A percentile compares a stretch with the other conserved stretches of the same genome.
Evolutionary conservation across 2,888 invertebrate species (phyloP).

Genomic region (Tachina fera): DNA sequence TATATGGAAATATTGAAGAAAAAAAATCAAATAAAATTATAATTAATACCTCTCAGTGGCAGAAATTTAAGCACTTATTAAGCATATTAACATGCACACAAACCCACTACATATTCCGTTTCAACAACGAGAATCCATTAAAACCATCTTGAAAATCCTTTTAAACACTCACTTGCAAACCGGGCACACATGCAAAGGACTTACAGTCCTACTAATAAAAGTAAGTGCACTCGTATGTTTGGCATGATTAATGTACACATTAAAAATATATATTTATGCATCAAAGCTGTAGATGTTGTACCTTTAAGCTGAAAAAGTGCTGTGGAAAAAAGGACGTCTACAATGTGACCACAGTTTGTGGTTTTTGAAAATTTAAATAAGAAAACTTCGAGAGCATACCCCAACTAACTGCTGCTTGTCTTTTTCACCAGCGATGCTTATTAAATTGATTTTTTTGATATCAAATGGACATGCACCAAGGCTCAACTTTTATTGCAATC

Average conservation of each 20-base stretch:
- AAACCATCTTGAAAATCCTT: slow-evolving; percentile 41
- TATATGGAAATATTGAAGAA: no score
- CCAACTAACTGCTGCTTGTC: neutral
- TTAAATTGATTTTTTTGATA: slow-evolving; percentile 26
- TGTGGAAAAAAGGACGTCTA: slow-evolving; percentile 23
- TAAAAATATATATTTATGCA: neutral
- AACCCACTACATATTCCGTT: neutral
- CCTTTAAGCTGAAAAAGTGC: slow-evolving; percentile 28
- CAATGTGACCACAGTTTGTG: slow-evolving; percentile 57
- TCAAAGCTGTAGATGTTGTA: slow-evolving; percentile 17
- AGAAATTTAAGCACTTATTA: no score
- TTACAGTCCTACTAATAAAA: no score
- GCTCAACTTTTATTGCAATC: neutral
- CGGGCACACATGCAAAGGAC: no score
- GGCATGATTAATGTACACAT: neutral
- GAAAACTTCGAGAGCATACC: neutral
- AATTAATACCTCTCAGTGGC: no score
- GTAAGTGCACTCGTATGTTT: neutral
- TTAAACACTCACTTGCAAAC: neutral
- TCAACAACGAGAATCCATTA: slow-evolving; percentile 16
- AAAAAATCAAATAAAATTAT: no score
- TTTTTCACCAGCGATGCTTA: slow-evolving; percentile 8
- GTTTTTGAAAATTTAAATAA: slow-evolving; percentile 22
- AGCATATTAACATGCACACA: no score
- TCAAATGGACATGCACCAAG: neutral